phyloP scores from a whole-genome alignment of 2,113 vertebrate species.

The Sinocyclocheilus rhinocerous region DNA sequence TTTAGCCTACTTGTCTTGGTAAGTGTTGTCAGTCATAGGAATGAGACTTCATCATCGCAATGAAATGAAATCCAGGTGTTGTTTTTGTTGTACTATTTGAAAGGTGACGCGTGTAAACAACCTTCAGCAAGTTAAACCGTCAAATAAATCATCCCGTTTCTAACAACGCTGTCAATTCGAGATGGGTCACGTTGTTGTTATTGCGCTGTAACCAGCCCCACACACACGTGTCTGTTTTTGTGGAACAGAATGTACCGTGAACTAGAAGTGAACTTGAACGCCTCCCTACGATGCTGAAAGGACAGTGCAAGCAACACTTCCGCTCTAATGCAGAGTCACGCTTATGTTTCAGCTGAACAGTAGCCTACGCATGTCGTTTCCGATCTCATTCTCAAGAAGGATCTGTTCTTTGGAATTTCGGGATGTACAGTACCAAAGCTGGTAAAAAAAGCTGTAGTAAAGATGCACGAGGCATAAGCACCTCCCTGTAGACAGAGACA shows the following conservation, averaged over 20 bases:
- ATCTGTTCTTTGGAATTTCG: background rate
- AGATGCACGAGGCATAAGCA: background rate
- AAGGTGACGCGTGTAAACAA: background rate
- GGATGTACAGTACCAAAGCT: background rate
- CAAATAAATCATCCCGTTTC: background rate
- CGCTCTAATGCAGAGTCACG: constrained; percentile 21
- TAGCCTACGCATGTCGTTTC: background rate
- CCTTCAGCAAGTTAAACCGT: background rate
- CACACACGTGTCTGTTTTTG: constrained; percentile 33
- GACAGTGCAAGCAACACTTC: constrained; percentile 41
- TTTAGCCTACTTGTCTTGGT: background rate
- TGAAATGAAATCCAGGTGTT: background rate
- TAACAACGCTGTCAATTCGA: constrained; percentile 9
- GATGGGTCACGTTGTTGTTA: constrained; percentile 54
- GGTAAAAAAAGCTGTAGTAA: background rate
- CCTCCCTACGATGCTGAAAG: constrained; percentile 8
- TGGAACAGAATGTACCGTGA: constrained; percentile 82
- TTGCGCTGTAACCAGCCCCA: constrained; percentile 53
- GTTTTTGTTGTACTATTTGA: background rate
- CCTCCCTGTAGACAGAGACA: background rate
- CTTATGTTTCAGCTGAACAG: background rate
- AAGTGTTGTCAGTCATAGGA: background rate
- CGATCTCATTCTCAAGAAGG: background rate
- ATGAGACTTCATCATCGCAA: background rate
- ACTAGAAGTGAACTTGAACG: constrained; percentile 53